Base-by-base conservation (phyloP, 2,888 invertebrate species). In the Chromoteleia sp. region DNA sequence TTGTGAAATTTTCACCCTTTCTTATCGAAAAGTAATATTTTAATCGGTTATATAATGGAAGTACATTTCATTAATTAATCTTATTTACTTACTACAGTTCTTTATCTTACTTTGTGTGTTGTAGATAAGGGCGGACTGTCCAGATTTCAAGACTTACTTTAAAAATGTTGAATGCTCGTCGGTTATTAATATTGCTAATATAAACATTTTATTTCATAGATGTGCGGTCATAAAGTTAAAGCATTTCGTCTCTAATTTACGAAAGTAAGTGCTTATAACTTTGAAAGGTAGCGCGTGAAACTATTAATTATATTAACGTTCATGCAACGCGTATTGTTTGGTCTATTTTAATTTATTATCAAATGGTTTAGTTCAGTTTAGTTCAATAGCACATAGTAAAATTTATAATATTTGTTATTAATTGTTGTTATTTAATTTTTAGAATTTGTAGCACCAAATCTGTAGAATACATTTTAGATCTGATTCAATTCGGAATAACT, bases 61-160 rank as follows among this genome's bases (percentile, higher is more conserved):
- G n/a, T n/a, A n/a, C n/a, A n/a, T n/a, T n/a, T n/a, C n/a, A 25
- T 6, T 6, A 25, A 8, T 6, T 33, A 8, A 33, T 33, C 14
- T 41, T 17, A 43, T 43, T 43, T 8, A 17, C 2, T 10, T 43
- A n/a, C n/a, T n/a, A n/a, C n/a, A n/a, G n/a, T n/a, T n/a, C n/a
- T n/a, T n/a, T n/a, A n/a, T n/a, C n/a, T 43, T 43, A 2, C 1
- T 29, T 8, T 21, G 25, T 41, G 2, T 8, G 0, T 89, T 89
- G 0, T 86, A 96, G 96, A 96, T 97, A 0, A 94, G 94, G 50
- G 95, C 96, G 0, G 94, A 95, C 86, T 97, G 97, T 89, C 96
- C 97, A 0, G 97, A 97, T 90, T 97, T 97, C 92, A 94, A 95
- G 87, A 94, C 94, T 0, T 95, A 96, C 87, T 97, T 97, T 90